Evolutionary conservation across 2,113 vertebrate species (phyloP).

Genomic region (Siniperca chuatsi): DNA sequence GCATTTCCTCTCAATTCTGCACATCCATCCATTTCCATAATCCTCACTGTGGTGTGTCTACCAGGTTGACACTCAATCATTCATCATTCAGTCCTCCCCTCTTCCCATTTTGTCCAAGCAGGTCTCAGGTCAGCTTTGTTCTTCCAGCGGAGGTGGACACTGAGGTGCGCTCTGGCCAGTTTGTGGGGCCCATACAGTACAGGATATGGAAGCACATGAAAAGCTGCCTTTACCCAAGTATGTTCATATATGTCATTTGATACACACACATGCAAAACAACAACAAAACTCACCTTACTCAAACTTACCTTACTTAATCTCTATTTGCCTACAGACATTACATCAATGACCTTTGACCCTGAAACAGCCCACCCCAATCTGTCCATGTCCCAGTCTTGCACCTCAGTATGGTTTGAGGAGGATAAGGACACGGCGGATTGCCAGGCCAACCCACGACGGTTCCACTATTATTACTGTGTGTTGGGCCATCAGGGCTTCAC

Average conservation of each 20-base stretch:
- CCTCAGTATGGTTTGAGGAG: constrained; percentile 76
- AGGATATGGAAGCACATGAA: constrained; percentile 87
- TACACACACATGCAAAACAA: not conserved
- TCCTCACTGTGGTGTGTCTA: constrained; percentile 1
- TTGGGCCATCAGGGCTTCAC: constrained; percentile 76
- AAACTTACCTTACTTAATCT: not conserved
- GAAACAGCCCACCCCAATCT: constrained; percentile 83
- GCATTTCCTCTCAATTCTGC: not conserved
- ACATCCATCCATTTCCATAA: not conserved
- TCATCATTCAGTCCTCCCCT: constrained; percentile 14
- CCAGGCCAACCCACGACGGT: constrained; percentile 69
- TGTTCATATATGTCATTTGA: not conserved
- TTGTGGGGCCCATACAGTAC: constrained; percentile 85
- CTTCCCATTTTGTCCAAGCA: constrained; percentile 43
- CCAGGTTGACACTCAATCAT: constrained; percentile 3
- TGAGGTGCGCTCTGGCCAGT: constrained; percentile 77
- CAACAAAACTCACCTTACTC: not conserved
- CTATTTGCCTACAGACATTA: constrained; percentile 72
- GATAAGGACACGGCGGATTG: constrained; percentile 53
- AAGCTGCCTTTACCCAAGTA: constrained; percentile 84
- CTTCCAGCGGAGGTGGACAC: constrained; percentile 72
- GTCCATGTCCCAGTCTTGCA: constrained; percentile 70
- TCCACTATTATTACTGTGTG: constrained; percentile 82
- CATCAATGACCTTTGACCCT: constrained; percentile 79
- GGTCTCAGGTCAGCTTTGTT: constrained; percentile 81